Conservation (phyloP, 2,888 invertebrate species). For the Himalopsyche kuldschensis region DNA sequence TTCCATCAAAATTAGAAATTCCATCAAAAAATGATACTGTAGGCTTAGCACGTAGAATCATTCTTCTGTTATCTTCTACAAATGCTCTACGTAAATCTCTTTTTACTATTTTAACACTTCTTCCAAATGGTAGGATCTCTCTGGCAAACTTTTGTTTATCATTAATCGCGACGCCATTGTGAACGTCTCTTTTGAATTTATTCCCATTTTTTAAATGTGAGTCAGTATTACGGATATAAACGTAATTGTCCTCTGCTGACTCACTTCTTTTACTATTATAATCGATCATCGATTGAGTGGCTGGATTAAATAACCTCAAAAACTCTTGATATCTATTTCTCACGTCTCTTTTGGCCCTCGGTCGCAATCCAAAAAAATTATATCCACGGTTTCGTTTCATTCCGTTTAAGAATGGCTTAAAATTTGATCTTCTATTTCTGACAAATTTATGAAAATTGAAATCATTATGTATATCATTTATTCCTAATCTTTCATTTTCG, state of each 20-base stretch:
- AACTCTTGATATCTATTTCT: slow-evolving; percentile 14
- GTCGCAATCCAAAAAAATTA: slow-evolving; percentile 34
- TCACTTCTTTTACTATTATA: background rate
- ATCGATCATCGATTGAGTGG: background rate
- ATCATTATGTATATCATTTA: background rate
- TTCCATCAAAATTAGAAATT: slow-evolving; percentile 4
- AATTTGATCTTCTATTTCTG: slow-evolving; percentile 10
- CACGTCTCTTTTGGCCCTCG: slow-evolving; percentile 28
- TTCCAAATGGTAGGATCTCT: background rate
- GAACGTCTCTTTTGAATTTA: background rate
- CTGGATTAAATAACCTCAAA: background rate
- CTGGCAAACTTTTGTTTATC: background rate
- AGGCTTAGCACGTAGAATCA: background rate
- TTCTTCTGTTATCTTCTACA: background rate
- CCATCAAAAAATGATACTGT: slow-evolving; percentile 1
- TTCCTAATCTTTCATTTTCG: background rate
- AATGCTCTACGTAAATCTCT: background rate
- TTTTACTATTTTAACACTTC: background rate
- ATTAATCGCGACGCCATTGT: background rate
- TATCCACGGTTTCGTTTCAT: slow-evolving; percentile 20
- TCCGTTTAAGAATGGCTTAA: slow-evolving; percentile 1
- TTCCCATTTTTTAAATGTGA: background rate
- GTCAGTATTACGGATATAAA: background rate
- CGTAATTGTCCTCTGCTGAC: too few relatives aligned
- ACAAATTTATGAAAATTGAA: background rate